A percentile compares a stretch with the other conserved stretches of the same genome.
Conservation (phyloP, 2,888 invertebrate species). For the Fissipunctia ypsillon region DNA sequence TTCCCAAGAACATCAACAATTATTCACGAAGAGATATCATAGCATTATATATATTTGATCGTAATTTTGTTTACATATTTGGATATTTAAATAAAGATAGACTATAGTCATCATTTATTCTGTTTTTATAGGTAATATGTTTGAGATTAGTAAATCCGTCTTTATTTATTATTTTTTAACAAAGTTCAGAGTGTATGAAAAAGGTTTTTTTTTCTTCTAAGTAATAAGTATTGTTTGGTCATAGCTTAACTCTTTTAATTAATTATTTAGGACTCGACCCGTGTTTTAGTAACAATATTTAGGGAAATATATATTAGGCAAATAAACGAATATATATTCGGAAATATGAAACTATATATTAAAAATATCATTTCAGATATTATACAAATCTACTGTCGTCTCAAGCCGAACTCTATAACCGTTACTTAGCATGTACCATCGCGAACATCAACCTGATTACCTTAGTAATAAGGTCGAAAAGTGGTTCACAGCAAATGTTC, state of each 20-base stretch:
- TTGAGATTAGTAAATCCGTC: constrained; percentile 46
- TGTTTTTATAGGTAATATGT: constrained; percentile 9
- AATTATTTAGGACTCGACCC: constrained; percentile 33
- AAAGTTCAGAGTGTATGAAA: constrained; percentile 28
- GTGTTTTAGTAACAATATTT: constrained; percentile 22
- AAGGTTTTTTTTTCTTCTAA: constrained; percentile 30
- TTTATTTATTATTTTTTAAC: constrained; percentile 19
- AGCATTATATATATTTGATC: neutral
- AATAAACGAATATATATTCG: too few species aligned
- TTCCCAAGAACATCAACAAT: constrained; percentile 14
- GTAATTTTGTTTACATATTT: neutral
- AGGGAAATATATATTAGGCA: neutral
- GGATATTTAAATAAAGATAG: constrained; percentile 13
- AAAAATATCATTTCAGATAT: neutral
- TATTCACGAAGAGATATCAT: neutral
- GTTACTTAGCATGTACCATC: neutral
- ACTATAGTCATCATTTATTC: constrained; percentile 3
- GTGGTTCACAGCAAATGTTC: too few species aligned
- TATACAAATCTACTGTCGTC: neutral
- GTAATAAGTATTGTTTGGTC: constrained; percentile 56
- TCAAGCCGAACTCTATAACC: neutral
- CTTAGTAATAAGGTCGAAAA: too few species aligned
- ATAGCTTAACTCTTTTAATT: constrained; percentile 46
- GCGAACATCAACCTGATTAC: too few species aligned
- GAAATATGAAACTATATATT: too few species aligned